Evolutionary conservation across 2,888 invertebrate species (phyloP), one percentile per base, ranked within the genome.

Genomic region (Hanleya hanleyi): DNA sequence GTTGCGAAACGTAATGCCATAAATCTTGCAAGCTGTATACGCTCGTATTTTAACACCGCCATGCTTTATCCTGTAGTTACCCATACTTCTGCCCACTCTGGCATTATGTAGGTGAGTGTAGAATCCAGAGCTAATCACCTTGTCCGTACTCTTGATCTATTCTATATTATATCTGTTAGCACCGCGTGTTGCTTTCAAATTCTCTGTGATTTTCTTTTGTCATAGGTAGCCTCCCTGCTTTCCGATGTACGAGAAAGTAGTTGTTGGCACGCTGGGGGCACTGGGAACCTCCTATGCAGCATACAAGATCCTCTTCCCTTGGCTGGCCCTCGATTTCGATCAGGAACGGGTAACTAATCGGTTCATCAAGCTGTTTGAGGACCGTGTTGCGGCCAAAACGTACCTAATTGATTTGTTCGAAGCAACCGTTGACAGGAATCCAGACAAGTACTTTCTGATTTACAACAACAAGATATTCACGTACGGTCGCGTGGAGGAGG

Each of bases 381-480:
- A 47, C 3, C n/a, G n/a, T 1, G 47, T 47, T 2, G 47, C 47
- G 18, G 18, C 47, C 2, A 47, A 47, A 47, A 47, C 47, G 3
- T 47, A 47, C 12, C 36, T 80, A 7, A 76, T 84, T 33, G 83
- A 86, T 71, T 66, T 76, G 1, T 84, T 86, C 73, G 85, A 86
- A 71, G 70, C 75, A 22, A 71, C 76, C 36, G 85, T 81, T 2
- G 68, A 62, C 9, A 66, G 70, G 2, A 61, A 73, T 26, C 83
- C 84, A 6, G 67, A 82, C 33, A 86, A 84, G 69, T 49, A 74
- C 7, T 79, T 84, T 36, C 47, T 87, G 12, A 69, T 84, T 0
- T 86, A 75, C 71, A 83, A 87, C 66, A 84, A 84, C 66, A 72
- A 77, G 32, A 67, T 74, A 7, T 87, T 78, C 70, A 82, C 84